Base-by-base conservation (phyloP, 2,888 invertebrate species). In the Chrysodeixis includens region DNA sequence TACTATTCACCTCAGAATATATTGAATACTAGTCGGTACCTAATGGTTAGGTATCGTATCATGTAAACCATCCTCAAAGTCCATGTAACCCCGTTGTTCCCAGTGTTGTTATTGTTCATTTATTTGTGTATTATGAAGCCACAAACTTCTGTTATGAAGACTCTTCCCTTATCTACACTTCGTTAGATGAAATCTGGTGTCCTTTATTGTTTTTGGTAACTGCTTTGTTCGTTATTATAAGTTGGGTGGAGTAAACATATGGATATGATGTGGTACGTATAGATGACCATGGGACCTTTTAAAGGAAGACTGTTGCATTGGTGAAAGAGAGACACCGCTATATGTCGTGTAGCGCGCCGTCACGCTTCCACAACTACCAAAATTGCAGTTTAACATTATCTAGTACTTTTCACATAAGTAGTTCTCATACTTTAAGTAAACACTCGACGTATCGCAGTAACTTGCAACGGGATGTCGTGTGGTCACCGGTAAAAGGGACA, bases 111-210 rank as follows among this genome's bases (percentile, higher is more conserved):
- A 69, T 77, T 77, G 74, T 73, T 68, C 54, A 68, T 60, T 64
- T 73, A 68, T 73, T 63, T 69, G 20, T 22, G 62, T 53, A 56
- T 77, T 73, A 73, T 77, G 64, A 77, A 69, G 77, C 74, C n/a
- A 53, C n/a, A n/a, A n/a, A 62, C 77, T 73, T 77, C 51, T 32
- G 30, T 57, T 46, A 62, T 76, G 56, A 22, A 46, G 44, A 51
- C 49, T 44, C 44, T 51, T 62, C 10, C 60, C 76, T 71, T 74
- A 71, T 76, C 66, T 71, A 32, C 18, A 18, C 26, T 56, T 18
- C 7, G 51, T 52, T 64, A 54, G 57, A 32, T 61, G 58, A 16
- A 49, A 9, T 46, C 9, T 57, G 30, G 9, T 44, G 32, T 20
- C 16, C 46, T 49, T 18, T 49, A 49, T 20, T 49, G 20, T 20